Base-by-base conservation (phyloP, 2,888 invertebrate genomes). In the Pandemis corylana region DNA sequence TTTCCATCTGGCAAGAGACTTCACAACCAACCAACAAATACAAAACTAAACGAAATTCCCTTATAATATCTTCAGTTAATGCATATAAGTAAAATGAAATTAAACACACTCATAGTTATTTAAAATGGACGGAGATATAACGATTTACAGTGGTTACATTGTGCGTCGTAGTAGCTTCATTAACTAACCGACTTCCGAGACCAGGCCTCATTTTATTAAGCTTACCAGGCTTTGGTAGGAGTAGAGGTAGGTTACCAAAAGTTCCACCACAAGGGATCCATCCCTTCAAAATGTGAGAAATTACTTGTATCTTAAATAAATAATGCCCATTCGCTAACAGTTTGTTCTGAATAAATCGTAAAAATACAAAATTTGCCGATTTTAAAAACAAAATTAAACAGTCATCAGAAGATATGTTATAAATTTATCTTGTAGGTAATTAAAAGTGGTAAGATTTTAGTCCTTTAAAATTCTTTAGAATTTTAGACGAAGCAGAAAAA, bases 41-140 rank as follows among this genome's bases (percentile, higher is more conserved):
- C 59, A 68, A 75, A 62, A 28, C 49, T 36, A 46, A 64, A 44
- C 64, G 28, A 28, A 59, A 12, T 56, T 15, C 59, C 49, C 20
- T 76, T 56, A 72, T 44, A 49, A 64, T 76, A 65, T 68, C 56
- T 46, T 68, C 72, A 64, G 63, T 72, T 59, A 63, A 62, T 73
- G 73, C 71, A 81, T 80, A 78, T 81, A 77, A 84, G 77, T 83
- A 28, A 20, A 59, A 28, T 79, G 78, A 85, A 85, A 84, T 81
- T 81, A 85, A 81, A 85, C 80, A 84, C 84, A 87, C 74, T 70
- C 70, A 67, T 70, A 70, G 51, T 69, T 74, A 85, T 88, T 84
- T 84, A 84, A 83, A 87, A 84, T 92, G 93, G 93, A 93, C 92
- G 93, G 93, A 93, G 88, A 90, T 85, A 89, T 87, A 89, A 89